Evolutionary conservation across 2,113 vertebrate genomes (phyloP).

Genomic region (Hucho hucho): DNA sequence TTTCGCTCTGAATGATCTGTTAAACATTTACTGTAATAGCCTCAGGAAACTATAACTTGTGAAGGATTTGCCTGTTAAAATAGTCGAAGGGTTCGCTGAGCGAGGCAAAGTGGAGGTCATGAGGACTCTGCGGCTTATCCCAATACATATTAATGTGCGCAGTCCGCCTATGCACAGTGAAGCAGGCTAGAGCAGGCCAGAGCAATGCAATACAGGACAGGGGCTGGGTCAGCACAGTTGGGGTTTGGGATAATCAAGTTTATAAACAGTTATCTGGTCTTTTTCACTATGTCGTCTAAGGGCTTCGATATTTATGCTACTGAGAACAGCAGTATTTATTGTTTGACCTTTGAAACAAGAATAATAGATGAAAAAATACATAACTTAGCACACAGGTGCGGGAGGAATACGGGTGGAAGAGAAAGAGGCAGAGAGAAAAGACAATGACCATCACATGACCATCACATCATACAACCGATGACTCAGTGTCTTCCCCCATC

Average conservation of each 20-base stretch:
- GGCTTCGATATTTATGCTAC: no score
- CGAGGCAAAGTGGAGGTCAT: conserved; percentile 52
- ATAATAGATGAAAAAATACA: no score
- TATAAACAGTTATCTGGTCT: no score
- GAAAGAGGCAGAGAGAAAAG: conserved; percentile 9
- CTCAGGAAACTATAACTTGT: conserved; percentile 49
- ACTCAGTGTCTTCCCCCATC: not conserved
- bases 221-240: conserved; percentile 53
- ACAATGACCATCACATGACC: not conserved
- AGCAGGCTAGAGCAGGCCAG: conserved; percentile 60
- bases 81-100: conserved; percentile 63
- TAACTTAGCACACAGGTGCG: not conserved
- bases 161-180: conserved; percentile 62
- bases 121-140: conserved; percentile 64
- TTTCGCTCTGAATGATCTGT: conserved; percentile 6
- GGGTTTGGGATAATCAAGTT: conserved; percentile 33
- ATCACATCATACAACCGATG: not conserved
- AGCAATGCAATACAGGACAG: conserved; percentile 58
- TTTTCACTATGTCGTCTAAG: no score
- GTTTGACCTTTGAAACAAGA: no score
- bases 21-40: conserved; percentile 30
- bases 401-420: conserved; percentile 5
- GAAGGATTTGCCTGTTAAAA: conserved; percentile 57
- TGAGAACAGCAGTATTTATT: no score
- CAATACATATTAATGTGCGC: conserved; percentile 74